Evolutionary conservation across 2,797 vertebrate genomes (phyloP).

Genomic region (Coendou prehensilis): DNA sequence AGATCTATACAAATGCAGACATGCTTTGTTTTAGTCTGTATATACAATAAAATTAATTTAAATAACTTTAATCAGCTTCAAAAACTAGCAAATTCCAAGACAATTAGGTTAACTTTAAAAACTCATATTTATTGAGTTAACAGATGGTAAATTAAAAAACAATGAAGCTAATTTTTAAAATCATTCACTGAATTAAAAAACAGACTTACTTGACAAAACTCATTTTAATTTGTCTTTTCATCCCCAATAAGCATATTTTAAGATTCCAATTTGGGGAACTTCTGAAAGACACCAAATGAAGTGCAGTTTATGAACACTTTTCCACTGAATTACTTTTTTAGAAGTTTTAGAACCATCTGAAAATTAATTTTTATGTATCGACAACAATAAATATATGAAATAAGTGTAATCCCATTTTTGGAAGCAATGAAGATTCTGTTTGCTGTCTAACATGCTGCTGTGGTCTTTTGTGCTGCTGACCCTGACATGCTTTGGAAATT

Average conservation of each 20-base stretch:
- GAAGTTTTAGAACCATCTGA: conserved; percentile 68
- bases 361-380: conserved; percentile 61
- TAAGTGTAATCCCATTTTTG: not conserved
- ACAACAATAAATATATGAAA: conserved; percentile 47
- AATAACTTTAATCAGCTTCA: conserved; percentile 84
- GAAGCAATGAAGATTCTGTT: not conserved
- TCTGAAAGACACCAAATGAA: conserved; percentile 76
- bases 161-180: conserved; percentile 87
- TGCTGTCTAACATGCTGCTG: not conserved
- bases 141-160: conserved; percentile 88
- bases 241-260: conserved; percentile 80
- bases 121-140: conserved; percentile 85
- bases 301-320: conserved; percentile 66
- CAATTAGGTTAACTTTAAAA: conserved; percentile 87
- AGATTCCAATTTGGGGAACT: conserved; percentile 80
- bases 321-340: conserved; percentile 61
- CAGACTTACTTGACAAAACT: conserved; percentile 82
- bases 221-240: conserved; percentile 80
- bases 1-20: conserved; percentile 76
- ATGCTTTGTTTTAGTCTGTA: conserved; percentile 79
- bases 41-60: conserved; percentile 82
- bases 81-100: conserved; percentile 84
- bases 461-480: not conserved
- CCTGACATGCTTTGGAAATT: not conserved
- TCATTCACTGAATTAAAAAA: conserved; percentile 83